Conservation (phyloP, 30 jellyfish, hydroid and myxozoan genomes). For the Cassiopea xamachana region DNA sequence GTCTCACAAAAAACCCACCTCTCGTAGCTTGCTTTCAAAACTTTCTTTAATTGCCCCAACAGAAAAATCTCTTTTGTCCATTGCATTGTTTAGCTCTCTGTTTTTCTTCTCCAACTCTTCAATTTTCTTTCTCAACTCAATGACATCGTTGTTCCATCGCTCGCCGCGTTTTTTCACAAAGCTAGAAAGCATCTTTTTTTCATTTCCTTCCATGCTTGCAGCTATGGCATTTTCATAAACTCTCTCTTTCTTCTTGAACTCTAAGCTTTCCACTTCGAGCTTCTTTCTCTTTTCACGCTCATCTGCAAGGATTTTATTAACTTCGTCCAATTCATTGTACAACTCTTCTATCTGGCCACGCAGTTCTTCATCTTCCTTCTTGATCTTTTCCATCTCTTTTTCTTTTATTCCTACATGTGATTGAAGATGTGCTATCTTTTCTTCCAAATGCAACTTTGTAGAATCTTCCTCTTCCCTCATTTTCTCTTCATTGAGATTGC, state of each 20-base stretch:
- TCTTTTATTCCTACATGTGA: neutral
- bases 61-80: constrained; percentile 45
- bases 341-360: constrained; percentile 54
- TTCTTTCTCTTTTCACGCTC: constrained; percentile 57
- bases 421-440: constrained; percentile 40
- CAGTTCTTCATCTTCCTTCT: constrained; percentile 18
- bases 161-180: constrained; percentile 58
- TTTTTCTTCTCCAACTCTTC: constrained; percentile 72
- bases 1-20: neutral
- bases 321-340: constrained; percentile 59
- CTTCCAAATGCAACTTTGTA: constrained; percentile 24
- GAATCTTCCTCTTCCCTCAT: constrained; percentile 66
- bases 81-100: constrained; percentile 59
- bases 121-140: constrained; percentile 64
- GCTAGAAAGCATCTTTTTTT: constrained; percentile 29
- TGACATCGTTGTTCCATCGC: constrained; percentile 69
- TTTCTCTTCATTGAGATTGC: constrained; percentile 55
- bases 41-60: constrained; percentile 66
- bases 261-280: constrained; percentile 49
- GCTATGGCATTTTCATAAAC: constrained; percentile 31
- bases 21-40: constrained; percentile 47
- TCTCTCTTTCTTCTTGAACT: constrained; percentile 48
- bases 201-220: constrained; percentile 27
- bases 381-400: constrained; percentile 9
- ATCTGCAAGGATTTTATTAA: constrained; percentile 42